Conservation (phyloP, 2,113 vertebrate genomes). For the Anarhynchus alexandrinus region DNA sequence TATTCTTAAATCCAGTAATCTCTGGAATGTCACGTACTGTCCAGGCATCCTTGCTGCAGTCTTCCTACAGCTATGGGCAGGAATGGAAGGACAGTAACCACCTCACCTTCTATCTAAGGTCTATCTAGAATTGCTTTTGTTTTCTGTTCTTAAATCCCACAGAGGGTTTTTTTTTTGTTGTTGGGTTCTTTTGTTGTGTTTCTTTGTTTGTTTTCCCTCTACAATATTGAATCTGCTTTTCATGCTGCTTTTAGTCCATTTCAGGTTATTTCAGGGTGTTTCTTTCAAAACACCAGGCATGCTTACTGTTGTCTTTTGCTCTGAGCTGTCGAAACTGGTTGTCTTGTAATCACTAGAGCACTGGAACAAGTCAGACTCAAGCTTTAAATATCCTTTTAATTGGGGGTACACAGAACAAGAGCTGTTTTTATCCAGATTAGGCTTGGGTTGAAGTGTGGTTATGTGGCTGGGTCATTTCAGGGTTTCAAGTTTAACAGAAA, state of each 20-base stretch:
- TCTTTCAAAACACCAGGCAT: neutral
- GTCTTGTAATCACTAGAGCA: neutral
- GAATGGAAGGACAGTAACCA: neutral
- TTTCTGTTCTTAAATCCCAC: neutral
- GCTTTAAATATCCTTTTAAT: neutral
- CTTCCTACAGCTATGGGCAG: rapidly evolving
- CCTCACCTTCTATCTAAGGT: neutral
- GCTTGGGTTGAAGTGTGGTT: neutral
- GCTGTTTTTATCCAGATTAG: neutral
- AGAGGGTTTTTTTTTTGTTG: too few relatives aligned
- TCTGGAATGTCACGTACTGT: neutral
- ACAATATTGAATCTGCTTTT: neutral
- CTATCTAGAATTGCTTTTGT: neutral
- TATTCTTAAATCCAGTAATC: neutral
- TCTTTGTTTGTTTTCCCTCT: neutral
- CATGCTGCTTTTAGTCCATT: neutral
- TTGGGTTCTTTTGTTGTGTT: neutral
- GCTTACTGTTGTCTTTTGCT: neutral
- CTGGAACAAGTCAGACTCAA: neutral
- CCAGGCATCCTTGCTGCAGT: neutral
- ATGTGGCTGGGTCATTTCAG: neutral
- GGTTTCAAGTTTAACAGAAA: neutral
- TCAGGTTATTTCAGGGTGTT: neutral
- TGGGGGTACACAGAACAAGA: neutral
- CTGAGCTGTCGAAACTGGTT: neutral